phyloP scores from a whole-genome alignment of 1,140 invertebrate genomes.

The Sitobion miscanthi region DNA sequence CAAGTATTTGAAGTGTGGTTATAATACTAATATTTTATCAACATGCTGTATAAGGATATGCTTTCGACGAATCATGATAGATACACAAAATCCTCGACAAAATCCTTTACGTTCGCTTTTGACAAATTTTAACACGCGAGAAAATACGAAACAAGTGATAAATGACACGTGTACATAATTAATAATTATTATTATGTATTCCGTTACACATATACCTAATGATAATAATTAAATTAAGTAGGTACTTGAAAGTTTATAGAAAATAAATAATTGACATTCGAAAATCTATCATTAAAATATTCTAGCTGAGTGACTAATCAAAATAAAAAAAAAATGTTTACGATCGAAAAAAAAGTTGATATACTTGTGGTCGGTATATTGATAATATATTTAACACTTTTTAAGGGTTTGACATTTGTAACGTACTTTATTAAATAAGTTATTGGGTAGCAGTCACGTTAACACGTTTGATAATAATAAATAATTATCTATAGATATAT shows the following conservation, averaged over 20 bases:
- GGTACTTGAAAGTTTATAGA: background rate
- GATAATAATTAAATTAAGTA: background rate
- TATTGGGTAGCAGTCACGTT: background rate
- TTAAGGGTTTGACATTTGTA: background rate
- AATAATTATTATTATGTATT: background rate
- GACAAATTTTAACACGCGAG: background rate
- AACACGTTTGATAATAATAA: background rate
- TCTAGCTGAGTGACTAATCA: background rate
- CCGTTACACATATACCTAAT: background rate
- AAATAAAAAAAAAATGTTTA: background rate
- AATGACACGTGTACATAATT: background rate
- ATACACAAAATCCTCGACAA: background rate
- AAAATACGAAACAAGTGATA: background rate
- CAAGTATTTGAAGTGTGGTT: background rate
- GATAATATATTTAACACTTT: background rate
- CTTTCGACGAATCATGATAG: background rate
- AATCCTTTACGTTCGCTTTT: background rate
- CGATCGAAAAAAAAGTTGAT: background rate
- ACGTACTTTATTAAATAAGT: background rate
- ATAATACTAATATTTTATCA: background rate
- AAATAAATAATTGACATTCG: background rate
- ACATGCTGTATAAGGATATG: background rate
- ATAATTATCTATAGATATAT: background rate
- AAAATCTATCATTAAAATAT: background rate
- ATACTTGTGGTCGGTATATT: background rate